A percentile compares a stretch with the other conserved stretches of the same genome.
Conservation (phyloP, 2,113 vertebrate species). For the Hemibagrus wyckioides region DNA sequence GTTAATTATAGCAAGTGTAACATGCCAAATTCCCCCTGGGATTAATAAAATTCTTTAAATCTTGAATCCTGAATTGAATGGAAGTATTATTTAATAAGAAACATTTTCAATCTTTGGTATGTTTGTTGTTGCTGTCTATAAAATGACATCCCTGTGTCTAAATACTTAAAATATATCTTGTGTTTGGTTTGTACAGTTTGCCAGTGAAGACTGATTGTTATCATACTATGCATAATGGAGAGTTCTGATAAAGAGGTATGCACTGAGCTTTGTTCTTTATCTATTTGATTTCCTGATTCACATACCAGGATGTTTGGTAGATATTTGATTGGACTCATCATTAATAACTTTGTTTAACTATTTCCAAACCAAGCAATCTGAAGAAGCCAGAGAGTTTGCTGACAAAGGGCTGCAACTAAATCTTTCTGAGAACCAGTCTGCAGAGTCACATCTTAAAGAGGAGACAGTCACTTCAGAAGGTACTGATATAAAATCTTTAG, state of each 20-base stretch:
- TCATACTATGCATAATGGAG: background rate
- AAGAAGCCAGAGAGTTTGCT: background rate
- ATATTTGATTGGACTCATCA: background rate
- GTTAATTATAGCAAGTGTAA: too few relatives aligned
- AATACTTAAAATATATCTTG: background rate
- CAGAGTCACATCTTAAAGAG: background rate
- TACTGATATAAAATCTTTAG: background rate
- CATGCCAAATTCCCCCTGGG: too few relatives aligned
- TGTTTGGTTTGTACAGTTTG: background rate
- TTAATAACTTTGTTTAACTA: background rate
- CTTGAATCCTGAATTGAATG: too few relatives aligned
- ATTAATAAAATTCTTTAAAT: too few relatives aligned
- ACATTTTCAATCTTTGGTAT: background rate
- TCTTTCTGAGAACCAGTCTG: background rate
- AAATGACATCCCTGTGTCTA: background rate
- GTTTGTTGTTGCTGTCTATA: background rate
- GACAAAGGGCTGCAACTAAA: background rate
- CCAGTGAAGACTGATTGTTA: background rate
- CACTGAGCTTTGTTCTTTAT: background rate
- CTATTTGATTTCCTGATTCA: background rate
- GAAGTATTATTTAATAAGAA: too few relatives aligned
- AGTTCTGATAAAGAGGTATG: constrained; percentile 25
- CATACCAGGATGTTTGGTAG: background rate
- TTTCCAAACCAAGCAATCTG: background rate
- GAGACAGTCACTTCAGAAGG: background rate